Evolutionary conservation across 2,113 vertebrate species (phyloP), one percentile per base, ranked within the genome.

Genomic region (Piaya cayana): DNA sequence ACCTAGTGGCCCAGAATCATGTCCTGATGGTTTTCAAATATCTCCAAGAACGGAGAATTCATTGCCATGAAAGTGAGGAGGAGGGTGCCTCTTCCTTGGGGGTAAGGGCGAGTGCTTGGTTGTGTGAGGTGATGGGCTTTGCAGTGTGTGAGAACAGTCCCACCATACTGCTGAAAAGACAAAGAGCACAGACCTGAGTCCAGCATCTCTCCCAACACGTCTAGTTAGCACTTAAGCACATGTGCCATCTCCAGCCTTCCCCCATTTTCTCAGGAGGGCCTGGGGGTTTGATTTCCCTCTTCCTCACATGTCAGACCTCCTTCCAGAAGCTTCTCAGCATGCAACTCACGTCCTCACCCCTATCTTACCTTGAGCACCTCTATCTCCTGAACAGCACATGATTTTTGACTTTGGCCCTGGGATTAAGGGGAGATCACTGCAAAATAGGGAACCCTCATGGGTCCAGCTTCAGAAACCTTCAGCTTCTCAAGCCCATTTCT

Each of bases 131-230:
- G 23, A 15, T 2, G 1, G n/a, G 34, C 49, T 27, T 6, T 50
- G 43, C 8, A 29, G 15, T 11, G 11, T 52, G 34, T 6, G 0
- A 0, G 32, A 20, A 4, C 0, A 1, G 32, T 45, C 29, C 32
- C 52, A 70, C 6, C n/a, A 17, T 23, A 25, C 19, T 82, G 67
- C 37, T 1, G 5, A 58, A 70, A 29, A 77, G 23, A 68, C 19
- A 62, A 6, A 5, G 11, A 27, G 21, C 25, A 47, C 10, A 6
- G 26, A 22, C 37, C 59, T 47, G 37, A 80, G 63, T 26, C 25
- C 3, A 1, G 8, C 5, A 2, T n/a, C 14, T 67, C 22, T 67
- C 32, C 42, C 58, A 50, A 14, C 12, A 30, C 9, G 17, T 8
- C 13, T 69, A 4, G 37, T 42, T 49, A 6, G 3, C 27, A 27